phyloP scores from a whole-genome alignment of 2,113 vertebrate genomes.

The Gavia stellata region DNA sequence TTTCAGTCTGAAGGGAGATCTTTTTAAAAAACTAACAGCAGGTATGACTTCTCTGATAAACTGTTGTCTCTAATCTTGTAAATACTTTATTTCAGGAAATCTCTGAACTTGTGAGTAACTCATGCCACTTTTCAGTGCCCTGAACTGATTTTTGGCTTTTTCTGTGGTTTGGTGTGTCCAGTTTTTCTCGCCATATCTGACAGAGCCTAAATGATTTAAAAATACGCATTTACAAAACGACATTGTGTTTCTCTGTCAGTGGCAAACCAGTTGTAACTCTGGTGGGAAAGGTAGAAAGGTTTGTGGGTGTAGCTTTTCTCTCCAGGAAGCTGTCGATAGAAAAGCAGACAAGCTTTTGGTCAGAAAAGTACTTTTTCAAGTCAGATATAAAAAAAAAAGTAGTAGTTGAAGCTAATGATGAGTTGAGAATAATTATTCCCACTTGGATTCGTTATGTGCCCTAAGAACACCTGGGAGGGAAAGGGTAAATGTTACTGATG shows the following conservation, averaged over 20 bases:
- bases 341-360: neutral
- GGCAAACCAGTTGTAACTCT: neutral
- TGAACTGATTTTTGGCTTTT: neutral
- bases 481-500: neutral
- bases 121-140: accelerated
- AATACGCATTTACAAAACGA: neutral
- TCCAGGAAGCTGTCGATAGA: neutral
- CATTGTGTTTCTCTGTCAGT: neutral
- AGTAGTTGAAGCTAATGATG: neutral
- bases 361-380: neutral
- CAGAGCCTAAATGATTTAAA: neutral
- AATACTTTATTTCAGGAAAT: neutral
- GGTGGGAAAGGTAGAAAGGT: neutral
- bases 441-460: neutral
- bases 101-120: neutral
- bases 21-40: neutral
- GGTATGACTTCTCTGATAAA: neutral
- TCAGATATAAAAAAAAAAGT: neutral
- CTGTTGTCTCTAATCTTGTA: neutral
- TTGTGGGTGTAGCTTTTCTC: neutral
- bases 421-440: neutral
- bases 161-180: neutral
- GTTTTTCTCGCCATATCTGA: neutral
- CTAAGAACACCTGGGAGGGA: neutral
- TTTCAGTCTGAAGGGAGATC: neutral